Evolutionary conservation across 1,140 invertebrate species (phyloP).

Genomic region (Sitodiplosis mosellana): DNA sequence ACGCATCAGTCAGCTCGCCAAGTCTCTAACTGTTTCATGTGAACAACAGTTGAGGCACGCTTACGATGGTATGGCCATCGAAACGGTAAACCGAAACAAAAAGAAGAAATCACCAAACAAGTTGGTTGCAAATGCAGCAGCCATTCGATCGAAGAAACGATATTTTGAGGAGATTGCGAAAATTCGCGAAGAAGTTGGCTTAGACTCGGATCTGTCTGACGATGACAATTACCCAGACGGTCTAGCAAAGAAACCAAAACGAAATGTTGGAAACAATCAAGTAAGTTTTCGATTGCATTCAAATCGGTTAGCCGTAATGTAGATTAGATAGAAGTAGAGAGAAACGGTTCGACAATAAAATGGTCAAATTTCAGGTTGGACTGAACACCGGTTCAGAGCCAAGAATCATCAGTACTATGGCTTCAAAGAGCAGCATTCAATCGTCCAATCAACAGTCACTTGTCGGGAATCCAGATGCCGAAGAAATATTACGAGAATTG

Average conservation of each 20-base stretch:
- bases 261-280: conserved; percentile 13
- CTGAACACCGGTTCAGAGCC: conserved; percentile 27
- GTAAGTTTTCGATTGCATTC: too few species aligned
- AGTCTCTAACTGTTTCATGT: conserved; percentile 43
- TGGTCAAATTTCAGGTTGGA: conserved; percentile 25
- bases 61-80: conserved; percentile 26
- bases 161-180: conserved; percentile 14
- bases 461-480: conserved; percentile 5
- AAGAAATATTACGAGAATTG: conserved; percentile 32
- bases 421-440: conserved; percentile 25
- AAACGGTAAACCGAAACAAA: conserved; percentile 13
- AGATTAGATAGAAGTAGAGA: conserved; percentile 23
- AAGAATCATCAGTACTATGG: conserved; percentile 27
- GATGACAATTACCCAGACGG: conserved; percentile 38
- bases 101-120: conserved; percentile 10
- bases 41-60: conserved; percentile 41
- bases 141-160: conserved; percentile 28
- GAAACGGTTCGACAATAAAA: conserved; percentile 19
- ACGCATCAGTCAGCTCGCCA: conserved; percentile 32
- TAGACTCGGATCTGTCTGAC: conserved; percentile 33
- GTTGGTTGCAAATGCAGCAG: conserved; percentile 26
- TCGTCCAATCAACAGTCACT: background rate
- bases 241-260: conserved; percentile 30
- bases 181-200: conserved; percentile 28
- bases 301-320: conserved; percentile 21